Base-by-base conservation (phyloP, 1,140 invertebrate species). In the Idris sp. region DNA sequence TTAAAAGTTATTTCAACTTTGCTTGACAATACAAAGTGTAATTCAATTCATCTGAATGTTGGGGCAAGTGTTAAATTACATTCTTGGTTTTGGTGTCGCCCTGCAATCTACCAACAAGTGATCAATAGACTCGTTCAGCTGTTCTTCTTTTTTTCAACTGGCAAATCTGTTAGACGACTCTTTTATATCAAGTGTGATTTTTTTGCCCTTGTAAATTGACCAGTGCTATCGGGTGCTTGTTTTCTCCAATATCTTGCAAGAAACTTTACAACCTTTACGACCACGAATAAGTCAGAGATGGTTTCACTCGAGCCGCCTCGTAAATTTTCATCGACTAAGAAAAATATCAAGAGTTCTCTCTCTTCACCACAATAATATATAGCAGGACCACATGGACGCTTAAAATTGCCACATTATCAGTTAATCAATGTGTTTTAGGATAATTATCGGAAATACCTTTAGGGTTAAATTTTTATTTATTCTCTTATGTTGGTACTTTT, bases 261-360 rank as follows among this genome's bases (percentile, higher is more conserved):
- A 61, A 46, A 69, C 48, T 61, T 69, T 69, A 54, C 54, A 54
- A 36, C 40, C 65, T 43, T 67, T 54, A 53, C 54, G 65, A 53
- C 48, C 65, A 11, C 46, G 54, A 69, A 59, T 69, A 69, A 69
- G 65, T 69, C 65, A 69, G 16, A 13, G 31, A 38, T 22, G 65
- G 54, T 51, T 58, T 43, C 31, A 15, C 44, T 35, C 58, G 44
- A 53, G 54, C 48, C 54, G 44, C 48, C 44, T 69, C 65, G 54
- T 69, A 69, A 69, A 69, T 69, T 61, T 53, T 54, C 40, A 69
- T 69, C 46, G 65, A 58, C 54, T 25, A 54, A 59, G 65, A 61
- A 69, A 59, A 69, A 69, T 69, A 69, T n/a, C n/a, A n/a, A n/a
- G n/a, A n/a, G n/a, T n/a, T n/a, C n/a, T 53, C 53, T 30, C 11